phyloP scores from a whole-genome alignment of 2,113 vertebrate genomes.

The Pterocles burchelli region DNA sequence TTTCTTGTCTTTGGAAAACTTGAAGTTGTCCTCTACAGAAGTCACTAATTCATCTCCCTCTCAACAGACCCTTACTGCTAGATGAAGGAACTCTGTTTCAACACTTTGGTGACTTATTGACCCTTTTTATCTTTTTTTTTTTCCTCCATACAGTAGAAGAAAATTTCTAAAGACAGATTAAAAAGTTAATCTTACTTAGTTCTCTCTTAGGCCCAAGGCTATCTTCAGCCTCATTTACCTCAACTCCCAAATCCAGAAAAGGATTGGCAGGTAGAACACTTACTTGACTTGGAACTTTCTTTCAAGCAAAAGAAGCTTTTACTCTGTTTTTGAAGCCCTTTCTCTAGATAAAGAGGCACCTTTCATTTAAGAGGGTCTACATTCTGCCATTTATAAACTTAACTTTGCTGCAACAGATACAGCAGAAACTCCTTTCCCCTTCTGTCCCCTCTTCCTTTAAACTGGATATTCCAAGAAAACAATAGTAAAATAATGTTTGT shows the following conservation, averaged over 20 bases:
- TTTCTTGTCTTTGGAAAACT: neutral
- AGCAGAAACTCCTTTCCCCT: neutral
- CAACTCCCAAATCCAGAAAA: neutral
- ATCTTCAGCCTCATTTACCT: slow-evolving; percentile 15
- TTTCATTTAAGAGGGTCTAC: neutral
- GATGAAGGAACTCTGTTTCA: neutral
- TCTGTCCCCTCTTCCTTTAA: neutral
- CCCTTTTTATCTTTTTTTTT: neutral
- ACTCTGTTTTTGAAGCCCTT: too few relatives aligned
- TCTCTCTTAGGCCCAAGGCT: neutral
- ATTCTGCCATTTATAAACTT: neutral
- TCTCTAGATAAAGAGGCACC: too few relatives aligned
- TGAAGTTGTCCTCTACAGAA: neutral
- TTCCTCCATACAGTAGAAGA: neutral
- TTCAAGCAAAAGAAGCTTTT: neutral
- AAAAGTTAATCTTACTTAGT: neutral
- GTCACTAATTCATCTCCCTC: neutral
- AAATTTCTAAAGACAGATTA: neutral
- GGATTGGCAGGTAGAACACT: slow-evolving; percentile 16
- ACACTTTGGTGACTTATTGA: neutral
- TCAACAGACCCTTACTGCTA: neutral
- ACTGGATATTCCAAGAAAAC: neutral
- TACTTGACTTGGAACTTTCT: neutral
- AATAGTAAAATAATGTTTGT: neutral
- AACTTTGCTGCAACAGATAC: neutral